Conservation (phyloP, 2,113 vertebrate species). For the Haplochromis vanheusdeni region DNA sequence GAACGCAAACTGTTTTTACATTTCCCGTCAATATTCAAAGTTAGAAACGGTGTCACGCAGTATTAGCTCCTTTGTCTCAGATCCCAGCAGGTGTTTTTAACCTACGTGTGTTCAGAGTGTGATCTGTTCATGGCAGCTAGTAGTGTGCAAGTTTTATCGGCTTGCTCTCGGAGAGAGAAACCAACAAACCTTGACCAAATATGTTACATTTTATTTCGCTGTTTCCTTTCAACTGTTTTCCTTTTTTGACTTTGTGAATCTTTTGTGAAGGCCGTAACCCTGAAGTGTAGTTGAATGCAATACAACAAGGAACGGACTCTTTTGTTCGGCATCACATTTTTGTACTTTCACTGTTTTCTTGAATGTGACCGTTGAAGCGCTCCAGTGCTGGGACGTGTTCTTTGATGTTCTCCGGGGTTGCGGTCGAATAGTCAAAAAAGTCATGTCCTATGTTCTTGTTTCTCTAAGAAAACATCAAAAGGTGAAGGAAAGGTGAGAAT, state of each 20-base stretch:
- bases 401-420: background rate
- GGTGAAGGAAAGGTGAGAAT: background rate
- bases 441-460: background rate
- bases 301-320: background rate
- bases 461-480: background rate
- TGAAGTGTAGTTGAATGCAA: slow-evolving; percentile 8
- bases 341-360: background rate
- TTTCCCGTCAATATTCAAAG: background rate
- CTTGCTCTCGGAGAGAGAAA: background rate
- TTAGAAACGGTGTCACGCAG: background rate
- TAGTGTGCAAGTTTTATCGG: background rate
- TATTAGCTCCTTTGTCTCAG: background rate
- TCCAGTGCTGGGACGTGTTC: slow-evolving; percentile 6
- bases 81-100: background rate
- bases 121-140: slow-evolving; percentile 13
- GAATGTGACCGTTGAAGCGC: slow-evolving; percentile 24
- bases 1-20: background rate
- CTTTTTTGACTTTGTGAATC: background rate
- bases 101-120: background rate
- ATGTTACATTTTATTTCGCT: background rate
- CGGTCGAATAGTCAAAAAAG: background rate
- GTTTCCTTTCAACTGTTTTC: background rate
- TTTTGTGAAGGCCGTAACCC: background rate
- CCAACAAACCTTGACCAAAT: background rate
- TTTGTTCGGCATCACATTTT: background rate